Conservation (phyloP, 2,113 vertebrate genomes). For the Addax nasomaculatus region DNA sequence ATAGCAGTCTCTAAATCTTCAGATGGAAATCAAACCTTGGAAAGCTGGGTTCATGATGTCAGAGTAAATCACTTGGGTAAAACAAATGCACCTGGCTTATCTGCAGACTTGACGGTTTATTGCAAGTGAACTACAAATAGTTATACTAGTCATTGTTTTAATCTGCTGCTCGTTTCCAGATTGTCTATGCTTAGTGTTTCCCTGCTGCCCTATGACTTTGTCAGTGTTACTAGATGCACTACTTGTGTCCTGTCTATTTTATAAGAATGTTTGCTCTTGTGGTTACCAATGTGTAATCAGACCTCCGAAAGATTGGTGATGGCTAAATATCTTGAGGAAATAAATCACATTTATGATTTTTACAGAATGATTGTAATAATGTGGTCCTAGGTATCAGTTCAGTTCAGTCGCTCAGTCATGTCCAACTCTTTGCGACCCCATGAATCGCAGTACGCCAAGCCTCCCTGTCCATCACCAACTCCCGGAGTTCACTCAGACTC, state of each 20-base stretch:
- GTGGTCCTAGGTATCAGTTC: background rate
- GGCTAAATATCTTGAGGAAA: background rate
- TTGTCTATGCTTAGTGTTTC: background rate
- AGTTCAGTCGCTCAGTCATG: no score
- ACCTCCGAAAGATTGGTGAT: background rate
- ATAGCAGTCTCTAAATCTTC: background rate
- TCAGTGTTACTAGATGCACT: background rate
- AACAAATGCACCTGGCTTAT: background rate
- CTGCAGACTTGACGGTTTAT: background rate
- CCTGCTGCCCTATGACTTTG: background rate
- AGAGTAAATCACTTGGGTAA: background rate
- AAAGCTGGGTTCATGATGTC: background rate
- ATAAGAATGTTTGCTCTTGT: background rate
- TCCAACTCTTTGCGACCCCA: no score
- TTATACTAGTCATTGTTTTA: background rate
- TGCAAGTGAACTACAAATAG: background rate
- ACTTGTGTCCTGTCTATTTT: background rate
- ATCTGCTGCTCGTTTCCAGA: background rate
- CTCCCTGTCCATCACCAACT: no score
- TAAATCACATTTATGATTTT: background rate
- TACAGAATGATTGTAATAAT: background rate
- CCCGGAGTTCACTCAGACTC: no score
- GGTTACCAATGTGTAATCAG: background rate
- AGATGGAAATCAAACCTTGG: background rate
- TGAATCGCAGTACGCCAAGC: fast-evolving